Evolutionary conservation across 2,888 invertebrate species (phyloP).

Genomic region (Beris chalybata): DNA sequence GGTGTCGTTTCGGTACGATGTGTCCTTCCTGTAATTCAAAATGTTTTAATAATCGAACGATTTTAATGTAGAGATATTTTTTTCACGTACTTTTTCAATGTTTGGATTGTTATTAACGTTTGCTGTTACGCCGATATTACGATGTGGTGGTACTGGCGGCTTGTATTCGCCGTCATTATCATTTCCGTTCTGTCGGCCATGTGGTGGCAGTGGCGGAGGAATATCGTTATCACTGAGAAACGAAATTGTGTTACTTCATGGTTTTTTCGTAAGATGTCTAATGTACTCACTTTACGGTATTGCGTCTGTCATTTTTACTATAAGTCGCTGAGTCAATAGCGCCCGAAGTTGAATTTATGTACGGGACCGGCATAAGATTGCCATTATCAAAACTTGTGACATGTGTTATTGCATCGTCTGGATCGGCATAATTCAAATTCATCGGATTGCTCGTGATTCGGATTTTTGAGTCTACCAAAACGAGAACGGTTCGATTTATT

Average conservation of each 20-base stretch:
- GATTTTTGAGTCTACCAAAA: constrained; percentile 58
- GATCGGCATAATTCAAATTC: constrained; percentile 69
- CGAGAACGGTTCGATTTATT: not conserved
- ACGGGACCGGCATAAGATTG: constrained; percentile 69
- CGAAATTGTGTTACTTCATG: constrained; percentile 36
- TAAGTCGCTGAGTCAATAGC: constrained; percentile 65
- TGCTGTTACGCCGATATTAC: constrained; percentile 68
- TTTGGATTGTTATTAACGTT: constrained; percentile 52
- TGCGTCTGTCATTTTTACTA: constrained; percentile 64
- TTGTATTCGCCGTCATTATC: constrained; percentile 70
- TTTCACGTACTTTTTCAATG: constrained; percentile 40
- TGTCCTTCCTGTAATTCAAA: constrained; percentile 10
- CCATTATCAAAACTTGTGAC: constrained; percentile 76
- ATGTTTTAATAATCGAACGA: not conserved
- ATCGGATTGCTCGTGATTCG: constrained; percentile 79
- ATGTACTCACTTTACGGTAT: constrained; percentile 36
- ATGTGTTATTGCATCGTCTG: constrained; percentile 64
- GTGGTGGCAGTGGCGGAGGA: constrained; percentile 60
- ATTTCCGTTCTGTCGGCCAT: constrained; percentile 56
- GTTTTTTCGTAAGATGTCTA: not conserved
- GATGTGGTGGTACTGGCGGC: constrained; percentile 86
- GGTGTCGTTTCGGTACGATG: constrained; percentile 43
- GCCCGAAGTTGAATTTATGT: constrained; percentile 55
- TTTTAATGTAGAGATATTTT: not conserved
- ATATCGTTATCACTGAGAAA: constrained; percentile 54